Percentiles rank a stretch among this genome's conserved stretches.
phyloP scores from a whole-genome alignment of 2,888 invertebrate species.

The Scaptomyza cyrtandrae region DNA sequence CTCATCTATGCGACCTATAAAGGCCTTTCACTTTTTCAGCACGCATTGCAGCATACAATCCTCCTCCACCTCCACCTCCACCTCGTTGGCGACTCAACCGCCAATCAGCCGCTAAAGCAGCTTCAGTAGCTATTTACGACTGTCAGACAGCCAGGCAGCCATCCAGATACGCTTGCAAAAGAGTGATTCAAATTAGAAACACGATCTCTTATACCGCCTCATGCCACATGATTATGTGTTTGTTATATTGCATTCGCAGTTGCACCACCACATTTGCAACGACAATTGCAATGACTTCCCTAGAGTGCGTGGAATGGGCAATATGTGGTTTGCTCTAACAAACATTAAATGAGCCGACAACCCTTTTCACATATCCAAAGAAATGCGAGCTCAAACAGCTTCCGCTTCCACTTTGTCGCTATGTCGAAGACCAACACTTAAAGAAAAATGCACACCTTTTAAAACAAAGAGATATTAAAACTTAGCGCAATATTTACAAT shows the following conservation, averaged over 20 bases:
- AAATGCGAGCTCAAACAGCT: constrained; percentile 5
- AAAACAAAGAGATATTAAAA: too few relatives aligned
- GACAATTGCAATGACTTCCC: constrained; percentile 26
- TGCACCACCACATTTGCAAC: constrained; percentile 15
- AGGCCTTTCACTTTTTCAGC: constrained; percentile 74
- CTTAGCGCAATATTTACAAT: too few relatives aligned
- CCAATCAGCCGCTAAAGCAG: constrained; percentile 33
- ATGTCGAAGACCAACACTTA: neutral
- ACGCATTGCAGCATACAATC: constrained; percentile 60
- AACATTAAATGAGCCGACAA: constrained; percentile 30
- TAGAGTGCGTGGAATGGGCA: constrained; percentile 29
- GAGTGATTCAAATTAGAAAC: constrained; percentile 54
- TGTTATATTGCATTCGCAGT: constrained; percentile 26
- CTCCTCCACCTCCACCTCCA: constrained; percentile 8
- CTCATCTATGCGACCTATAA: constrained; percentile 67
- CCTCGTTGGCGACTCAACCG: constrained; percentile 10
- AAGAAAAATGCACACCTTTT: constrained; percentile 1
- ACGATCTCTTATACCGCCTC: constrained; percentile 36
- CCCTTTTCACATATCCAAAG: constrained; percentile 24
- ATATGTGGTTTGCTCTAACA: constrained; percentile 15
- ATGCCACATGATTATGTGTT: constrained; percentile 28
- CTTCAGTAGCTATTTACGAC: constrained; percentile 49
- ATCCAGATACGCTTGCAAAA: constrained; percentile 47
- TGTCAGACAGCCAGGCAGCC: constrained; percentile 24
- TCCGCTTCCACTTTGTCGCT: constrained; percentile 45